These are phyloP conservation scores for Etheostoma perlongum DNA, from an alignment of 2,797 vertebrate species.

Conservation along the genomic window DNA sequence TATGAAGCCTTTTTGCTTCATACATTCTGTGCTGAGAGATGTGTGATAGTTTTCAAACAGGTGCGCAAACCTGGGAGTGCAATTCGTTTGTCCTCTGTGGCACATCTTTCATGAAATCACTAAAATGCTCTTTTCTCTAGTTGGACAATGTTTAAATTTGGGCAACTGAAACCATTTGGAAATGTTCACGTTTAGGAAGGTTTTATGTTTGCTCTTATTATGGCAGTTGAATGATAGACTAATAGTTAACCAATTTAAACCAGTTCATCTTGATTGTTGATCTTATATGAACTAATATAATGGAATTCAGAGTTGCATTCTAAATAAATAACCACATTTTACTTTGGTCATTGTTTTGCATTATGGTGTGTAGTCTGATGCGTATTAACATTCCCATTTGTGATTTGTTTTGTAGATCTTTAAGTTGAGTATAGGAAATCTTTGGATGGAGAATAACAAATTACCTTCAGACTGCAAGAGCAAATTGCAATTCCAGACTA, in stretches of 20 bases:
- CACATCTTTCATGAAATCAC: slow-evolving; percentile 13
- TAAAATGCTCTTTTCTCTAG: not conserved
- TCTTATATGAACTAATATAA: no score
- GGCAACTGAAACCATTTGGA: not conserved
- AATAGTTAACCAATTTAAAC: not conserved
- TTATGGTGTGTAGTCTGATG: not conserved
- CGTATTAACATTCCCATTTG: not conserved
- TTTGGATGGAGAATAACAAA: not conserved
- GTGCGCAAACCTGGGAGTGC: not conserved
- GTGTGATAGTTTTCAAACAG: slow-evolving; percentile 20
- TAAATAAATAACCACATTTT: not conserved
- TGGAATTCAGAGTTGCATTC: not conserved
- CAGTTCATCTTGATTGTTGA: not conserved
- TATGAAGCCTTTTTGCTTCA: not conserved
- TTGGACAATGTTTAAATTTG: not conserved
- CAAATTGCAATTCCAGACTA: not conserved
- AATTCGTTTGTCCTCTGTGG: not conserved
- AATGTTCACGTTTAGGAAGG: not conserved
- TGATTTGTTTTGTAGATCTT: not conserved
- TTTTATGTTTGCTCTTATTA: not conserved
- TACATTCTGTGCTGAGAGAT: slow-evolving; percentile 3
- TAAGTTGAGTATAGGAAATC: not conserved
- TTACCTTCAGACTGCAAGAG: slow-evolving; percentile 1
- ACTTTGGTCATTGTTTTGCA: not conserved
- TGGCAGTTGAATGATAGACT: not conserved